Evolutionary conservation across 2,797 vertebrate genomes (phyloP).

Genomic region (Cyprinella venusta): DNA sequence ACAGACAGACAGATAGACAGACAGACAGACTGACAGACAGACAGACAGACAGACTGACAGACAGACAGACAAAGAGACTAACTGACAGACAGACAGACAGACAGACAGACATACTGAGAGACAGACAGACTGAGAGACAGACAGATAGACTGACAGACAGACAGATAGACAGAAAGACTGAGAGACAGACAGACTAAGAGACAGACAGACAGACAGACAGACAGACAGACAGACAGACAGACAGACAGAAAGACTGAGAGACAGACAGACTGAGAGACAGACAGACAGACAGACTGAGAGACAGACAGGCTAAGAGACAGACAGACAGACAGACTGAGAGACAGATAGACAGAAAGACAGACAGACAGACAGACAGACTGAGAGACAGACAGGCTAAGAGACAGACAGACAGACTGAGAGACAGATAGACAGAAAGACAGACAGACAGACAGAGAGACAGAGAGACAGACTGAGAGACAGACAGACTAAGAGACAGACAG

Average conservation of each 20-base stretch:
- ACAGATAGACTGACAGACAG: background rate
- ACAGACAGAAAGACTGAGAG: background rate
- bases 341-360: background rate
- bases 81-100: background rate
- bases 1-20: background rate
- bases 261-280: background rate
- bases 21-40: background rate
- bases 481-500: background rate
- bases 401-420: background rate
- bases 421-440: background rate
- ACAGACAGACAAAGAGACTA: background rate
- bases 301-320: constrained; percentile 30
- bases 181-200: background rate
- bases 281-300: background rate
- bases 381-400: background rate
- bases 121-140: background rate
- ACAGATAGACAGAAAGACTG: background rate
- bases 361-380: background rate
- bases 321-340: constrained; percentile 3
- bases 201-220: constrained; percentile 37
- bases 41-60: background rate
- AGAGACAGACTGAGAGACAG: no score
- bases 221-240: constrained; percentile 40
- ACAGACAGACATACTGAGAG: background rate
- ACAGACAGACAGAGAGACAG: background rate